Conservation (phyloP, 35 echinoderm and acorn worm genomes). For the Acanthaster planci region DNA sequence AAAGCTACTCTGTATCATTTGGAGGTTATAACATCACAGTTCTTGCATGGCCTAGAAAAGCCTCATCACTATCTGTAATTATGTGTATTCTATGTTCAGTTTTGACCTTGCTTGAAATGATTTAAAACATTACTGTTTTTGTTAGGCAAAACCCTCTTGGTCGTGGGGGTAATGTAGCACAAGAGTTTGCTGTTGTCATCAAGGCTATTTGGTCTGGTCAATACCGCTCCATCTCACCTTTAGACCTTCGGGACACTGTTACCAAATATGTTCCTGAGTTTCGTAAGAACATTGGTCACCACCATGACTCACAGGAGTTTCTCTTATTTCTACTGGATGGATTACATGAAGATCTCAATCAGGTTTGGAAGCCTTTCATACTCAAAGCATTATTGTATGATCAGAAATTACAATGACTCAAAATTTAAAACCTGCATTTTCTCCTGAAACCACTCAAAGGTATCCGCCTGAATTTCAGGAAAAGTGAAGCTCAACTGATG, state of each 20-base stretch:
- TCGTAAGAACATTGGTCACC: constrained; percentile 81
- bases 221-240: constrained; percentile 86
- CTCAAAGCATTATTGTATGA: too few species aligned
- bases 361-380: constrained; percentile 73
- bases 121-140: not conserved
- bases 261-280: constrained; percentile 93
- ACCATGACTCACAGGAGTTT: constrained; percentile 99
- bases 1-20: too few species aligned
- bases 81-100: not conserved
- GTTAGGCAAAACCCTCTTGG: constrained; percentile 82
- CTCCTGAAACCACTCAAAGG: too few species aligned
- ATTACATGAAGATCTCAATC: constrained; percentile 97
- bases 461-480: too few species aligned
- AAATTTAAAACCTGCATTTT: too few species aligned
- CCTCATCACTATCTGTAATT: not conserved
- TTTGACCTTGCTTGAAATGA: not conserved
- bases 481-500: too few species aligned
- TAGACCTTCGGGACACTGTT: constrained; percentile 83
- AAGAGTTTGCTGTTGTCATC: constrained; percentile 91
- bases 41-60: not conserved
- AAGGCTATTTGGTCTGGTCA: constrained; percentile 91
- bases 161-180: constrained; percentile 81
- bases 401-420: too few species aligned
- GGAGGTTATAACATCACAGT: too few species aligned
- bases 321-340: constrained; percentile 94